A percentile compares a stretch with the other conserved stretches of the same genome.
Evolutionary conservation across 2,113 vertebrate genomes (phyloP).

Genomic region (Anseranas semipalmata): DNA sequence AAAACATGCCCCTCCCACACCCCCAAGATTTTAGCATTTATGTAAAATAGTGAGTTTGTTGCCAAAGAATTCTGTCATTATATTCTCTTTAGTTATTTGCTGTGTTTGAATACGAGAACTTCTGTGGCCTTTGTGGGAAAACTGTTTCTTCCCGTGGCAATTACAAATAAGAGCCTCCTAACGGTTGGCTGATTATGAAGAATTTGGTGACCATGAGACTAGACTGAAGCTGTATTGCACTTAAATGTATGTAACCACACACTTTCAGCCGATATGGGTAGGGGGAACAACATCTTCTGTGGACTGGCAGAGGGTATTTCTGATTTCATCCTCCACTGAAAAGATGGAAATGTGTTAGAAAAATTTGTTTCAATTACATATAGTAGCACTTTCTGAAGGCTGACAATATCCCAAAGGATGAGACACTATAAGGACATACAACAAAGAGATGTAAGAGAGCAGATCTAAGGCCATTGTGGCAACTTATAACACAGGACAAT

Average conservation of each 20-base stretch:
- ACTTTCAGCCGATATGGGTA: rapidly evolving
- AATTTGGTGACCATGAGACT: neutral
- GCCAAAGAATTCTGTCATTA: neutral
- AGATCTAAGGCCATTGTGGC: neutral
- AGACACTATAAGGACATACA: neutral
- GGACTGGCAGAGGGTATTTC: neutral
- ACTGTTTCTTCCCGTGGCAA: neutral
- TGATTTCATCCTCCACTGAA: neutral
- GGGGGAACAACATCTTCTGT: neutral
- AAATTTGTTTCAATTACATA: neutral
- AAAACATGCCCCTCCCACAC: no score
- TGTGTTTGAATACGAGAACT: neutral
- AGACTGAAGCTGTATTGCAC: neutral
- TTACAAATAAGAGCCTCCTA: neutral
- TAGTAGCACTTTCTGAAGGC: neutral
- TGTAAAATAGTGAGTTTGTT: neutral
- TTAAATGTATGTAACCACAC: neutral
- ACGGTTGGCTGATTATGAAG: neutral
- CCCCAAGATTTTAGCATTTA: neutral
- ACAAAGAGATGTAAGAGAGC: neutral
- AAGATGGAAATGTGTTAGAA: neutral
- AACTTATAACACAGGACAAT: neutral
- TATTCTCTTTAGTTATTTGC: neutral
- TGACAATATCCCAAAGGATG: neutral
- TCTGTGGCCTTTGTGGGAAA: neutral